Conservation (phyloP, 2,797 vertebrate genomes). For the Cyprinodon diabolis region DNA sequence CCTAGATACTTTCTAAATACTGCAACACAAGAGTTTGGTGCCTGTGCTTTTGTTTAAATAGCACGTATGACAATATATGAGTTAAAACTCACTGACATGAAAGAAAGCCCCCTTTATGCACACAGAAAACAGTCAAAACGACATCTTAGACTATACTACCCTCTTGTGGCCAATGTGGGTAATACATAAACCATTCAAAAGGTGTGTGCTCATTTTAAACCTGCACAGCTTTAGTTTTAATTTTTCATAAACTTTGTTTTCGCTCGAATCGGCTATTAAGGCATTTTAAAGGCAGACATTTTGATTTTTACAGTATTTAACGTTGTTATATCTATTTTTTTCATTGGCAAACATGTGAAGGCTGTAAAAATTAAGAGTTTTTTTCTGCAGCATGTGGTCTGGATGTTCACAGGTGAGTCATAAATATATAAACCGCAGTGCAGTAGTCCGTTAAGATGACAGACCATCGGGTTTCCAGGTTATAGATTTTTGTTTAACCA, state of each 20-base stretch:
- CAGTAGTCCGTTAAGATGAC: conserved; percentile 17
- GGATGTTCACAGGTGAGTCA: conserved; percentile 38
- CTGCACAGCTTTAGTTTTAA: background rate
- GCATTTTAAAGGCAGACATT: background rate
- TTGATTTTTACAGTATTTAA: background rate
- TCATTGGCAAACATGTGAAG: conserved; percentile 29
- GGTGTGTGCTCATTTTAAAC: background rate
- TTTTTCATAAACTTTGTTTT: background rate
- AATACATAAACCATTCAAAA: background rate
- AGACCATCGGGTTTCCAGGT: conserved; percentile 18
- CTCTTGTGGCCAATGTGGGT: background rate
- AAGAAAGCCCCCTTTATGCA: background rate
- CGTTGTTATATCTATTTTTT: background rate
- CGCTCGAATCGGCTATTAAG: background rate
- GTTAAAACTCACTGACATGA: background rate
- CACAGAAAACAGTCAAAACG: background rate
- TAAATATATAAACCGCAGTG: conserved; percentile 41
- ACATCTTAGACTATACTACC: conserved; percentile 8
- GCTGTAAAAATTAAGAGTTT: conserved; percentile 20
- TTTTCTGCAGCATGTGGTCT: conserved; percentile 21
- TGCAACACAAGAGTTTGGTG: too few relatives aligned
- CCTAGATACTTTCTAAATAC: background rate
- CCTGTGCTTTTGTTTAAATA: background rate
- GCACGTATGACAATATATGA: too few relatives aligned
- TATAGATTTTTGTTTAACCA: conserved; percentile 23